Base-by-base conservation (phyloP, 2,797 vertebrate genomes). In the Taenioides sp. region DNA sequence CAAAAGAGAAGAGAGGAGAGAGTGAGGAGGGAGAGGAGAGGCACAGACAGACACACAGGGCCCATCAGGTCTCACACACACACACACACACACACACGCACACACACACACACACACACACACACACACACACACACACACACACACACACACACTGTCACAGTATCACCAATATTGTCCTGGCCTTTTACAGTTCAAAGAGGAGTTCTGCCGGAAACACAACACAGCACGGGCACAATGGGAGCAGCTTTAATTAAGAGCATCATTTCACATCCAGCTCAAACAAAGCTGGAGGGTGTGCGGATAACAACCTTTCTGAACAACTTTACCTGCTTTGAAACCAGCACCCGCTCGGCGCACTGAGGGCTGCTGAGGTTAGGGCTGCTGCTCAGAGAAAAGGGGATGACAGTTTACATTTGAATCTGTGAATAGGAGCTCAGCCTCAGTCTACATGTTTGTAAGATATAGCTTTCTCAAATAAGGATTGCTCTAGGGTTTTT, bases 31-130 rank as follows among this genome's bases (percentile, higher is more conserved):
- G 50, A 54, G 20, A n/a, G 50, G 7, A 16, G 50, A 50, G 49
- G 18, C n/a, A 7, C n/a, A 12, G 54, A 28, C 27, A 61, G 91
- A 94, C 94, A 96, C 94, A 92, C 95, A 95, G 94, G 95, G 92
- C 92, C 94, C 84, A 84, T 83, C 94, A 61, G 72, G 34, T 47
- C 76, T 80, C 79, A 79, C 49, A 79, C 68, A 64, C 73, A 79
- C 80, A 71, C 76, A 7, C 54, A 22, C 54, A 62, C 80, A 75
- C 59, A 65, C 49, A 60, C n/a, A 10, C 50, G 64, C 80, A 73
- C 59, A 61, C 52, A 59, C 25, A 2, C 25, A 27, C 25, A 27
- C 25, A 2, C 25, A 27, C 25, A 27, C 79, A 79, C 49, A 79
- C 68, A 64, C 73, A 79, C 80, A 71, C 76, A 20, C 54, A 11